Percentiles rank a stretch among this genome's conserved stretches.
These are phyloP conservation scores for Uromys caudimaculatus DNA, from an alignment of 2,797 vertebrate genomes.

Conservation along the genomic window DNA sequence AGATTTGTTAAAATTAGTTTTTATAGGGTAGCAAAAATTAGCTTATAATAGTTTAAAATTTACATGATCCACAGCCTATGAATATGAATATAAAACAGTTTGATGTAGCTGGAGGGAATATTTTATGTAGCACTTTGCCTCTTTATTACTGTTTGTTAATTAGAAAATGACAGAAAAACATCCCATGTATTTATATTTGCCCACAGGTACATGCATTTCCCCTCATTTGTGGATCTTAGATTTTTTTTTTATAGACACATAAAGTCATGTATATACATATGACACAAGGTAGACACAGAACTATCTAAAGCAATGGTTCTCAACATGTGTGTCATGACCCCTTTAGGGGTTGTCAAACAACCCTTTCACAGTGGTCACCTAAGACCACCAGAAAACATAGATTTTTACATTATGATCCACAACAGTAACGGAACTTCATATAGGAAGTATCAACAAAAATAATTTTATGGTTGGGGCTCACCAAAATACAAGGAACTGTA, in stretches of 20 bases:
- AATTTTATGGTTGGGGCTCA: neutral
- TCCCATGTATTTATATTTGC: conserved; percentile 22
- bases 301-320: neutral
- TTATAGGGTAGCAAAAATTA: neutral
- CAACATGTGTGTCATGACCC: neutral
- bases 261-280: neutral
- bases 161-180: conserved; percentile 62
- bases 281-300: neutral
- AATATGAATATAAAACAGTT: neutral
- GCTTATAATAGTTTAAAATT: conserved; percentile 41
- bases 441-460: neutral
- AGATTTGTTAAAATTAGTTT: conserved; percentile 57
- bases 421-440: neutral
- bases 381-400: neutral
- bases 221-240: neutral
- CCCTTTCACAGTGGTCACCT: neutral
- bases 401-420: neutral
- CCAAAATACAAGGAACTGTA: neutral
- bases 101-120: conserved; percentile 29
- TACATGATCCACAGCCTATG: neutral
- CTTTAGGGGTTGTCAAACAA: neutral
- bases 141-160: conserved; percentile 30
- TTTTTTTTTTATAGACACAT: neutral
- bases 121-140: neutral
- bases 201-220: neutral